Base-by-base conservation (phyloP, 2,888 invertebrate genomes). In the Andricus quercusramuli region DNA sequence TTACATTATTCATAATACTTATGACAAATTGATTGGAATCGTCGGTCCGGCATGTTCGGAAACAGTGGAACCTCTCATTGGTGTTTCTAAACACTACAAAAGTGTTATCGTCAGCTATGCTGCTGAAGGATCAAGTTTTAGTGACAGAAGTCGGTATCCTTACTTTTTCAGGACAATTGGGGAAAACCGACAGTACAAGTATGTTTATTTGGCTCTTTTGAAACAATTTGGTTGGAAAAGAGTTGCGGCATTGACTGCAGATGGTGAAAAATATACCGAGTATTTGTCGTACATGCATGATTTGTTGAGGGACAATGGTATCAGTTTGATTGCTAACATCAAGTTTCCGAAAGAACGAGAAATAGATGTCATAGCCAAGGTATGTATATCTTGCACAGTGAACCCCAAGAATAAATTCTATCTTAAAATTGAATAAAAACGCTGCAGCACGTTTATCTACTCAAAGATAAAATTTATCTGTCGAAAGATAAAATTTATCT, bases 91-190 rank as follows among this genome's bases (percentile, higher is more conserved):
- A 83, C 95, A 96, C 88, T 96, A 95, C 88, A 94, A 94, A 84
- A 96, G 96, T 77, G 94, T 96, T 80, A 95, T 96, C 1, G 95
- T 97, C 81, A 96, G 96, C 77, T 97, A 97, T 90, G 96, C 96
- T 82, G 97, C 97, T 0, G 97, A 97, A 90, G 96, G 96, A 0
- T 95, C 96, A 2, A 95, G 95, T 66, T 96, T 96, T 88, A 94
- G 95, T 0, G 95, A 96, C 90, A 93, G 96, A 29, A 92, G 93
- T 4, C 95, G 95, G 82, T 97, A 96, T 92, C 96, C 97, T 0
- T 96, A 96, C 89, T 97, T 97, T 92, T 97, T 96, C 90, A 93
- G 97, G 15, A 97, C 97, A 0, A 96, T 97, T 81, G 97, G 96
- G 2, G 96, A 96, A 88, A 96, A 96, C 89, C 95, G 94, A 78